Percentiles rank a stretch among this genome's conserved stretches.
Conservation (phyloP, 2,797 vertebrate species). For the Myiotriccus ornatus region DNA sequence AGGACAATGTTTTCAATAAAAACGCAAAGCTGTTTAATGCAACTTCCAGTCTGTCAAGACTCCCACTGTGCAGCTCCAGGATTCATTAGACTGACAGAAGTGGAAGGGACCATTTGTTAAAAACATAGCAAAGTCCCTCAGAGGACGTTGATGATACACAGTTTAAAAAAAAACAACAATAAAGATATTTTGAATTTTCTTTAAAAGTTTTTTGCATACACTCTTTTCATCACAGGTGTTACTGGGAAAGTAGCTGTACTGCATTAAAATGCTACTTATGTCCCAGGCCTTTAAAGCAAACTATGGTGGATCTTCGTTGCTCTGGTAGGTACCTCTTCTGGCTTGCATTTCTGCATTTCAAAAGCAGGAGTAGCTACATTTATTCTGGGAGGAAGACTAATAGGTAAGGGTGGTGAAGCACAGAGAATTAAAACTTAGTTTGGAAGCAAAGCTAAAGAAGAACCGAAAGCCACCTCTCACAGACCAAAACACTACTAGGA, state of each 20-base stretch:
- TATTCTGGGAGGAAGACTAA: neutral
- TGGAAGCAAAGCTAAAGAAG: neutral
- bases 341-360: neutral
- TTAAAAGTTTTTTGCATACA: neutral
- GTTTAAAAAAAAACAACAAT: neutral
- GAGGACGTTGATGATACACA: neutral
- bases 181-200: neutral
- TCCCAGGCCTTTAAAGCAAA: neutral
- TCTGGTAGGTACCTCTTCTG: neutral
- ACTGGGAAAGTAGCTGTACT: neutral
- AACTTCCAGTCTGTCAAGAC: constrained; percentile 52
- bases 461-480: neutral
- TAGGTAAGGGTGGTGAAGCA: neutral
- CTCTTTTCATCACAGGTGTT: neutral
- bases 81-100: constrained; percentile 4
- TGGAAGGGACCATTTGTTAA: constrained; percentile 21
- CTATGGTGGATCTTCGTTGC: neutral
- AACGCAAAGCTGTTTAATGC: constrained; percentile 34
- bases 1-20: constrained; percentile 64
- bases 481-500: neutral
- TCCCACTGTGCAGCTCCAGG: constrained; percentile 43
- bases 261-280: neutral
- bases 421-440: neutral
- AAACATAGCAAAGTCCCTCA: neutral
- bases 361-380: neutral